Evolutionary conservation across 35 echinoderm and acorn worm genomes (phyloP).

Genomic region (Hemicentrotus pulcherrimus): DNA sequence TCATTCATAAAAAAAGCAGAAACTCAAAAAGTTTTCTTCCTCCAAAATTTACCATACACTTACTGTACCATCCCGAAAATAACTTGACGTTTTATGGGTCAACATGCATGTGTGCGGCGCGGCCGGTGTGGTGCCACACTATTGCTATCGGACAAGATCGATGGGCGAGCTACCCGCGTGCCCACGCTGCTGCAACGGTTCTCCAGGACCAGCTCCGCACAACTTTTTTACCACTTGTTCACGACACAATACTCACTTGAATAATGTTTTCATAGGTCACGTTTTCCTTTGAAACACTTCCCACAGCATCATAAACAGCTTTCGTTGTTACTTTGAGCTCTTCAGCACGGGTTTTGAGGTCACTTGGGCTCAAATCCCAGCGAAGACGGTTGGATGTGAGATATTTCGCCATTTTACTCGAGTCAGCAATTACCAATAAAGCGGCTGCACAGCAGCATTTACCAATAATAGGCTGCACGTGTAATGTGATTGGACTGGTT

Average conservation of each 20-base stretch:
- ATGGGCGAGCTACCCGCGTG: not conserved
- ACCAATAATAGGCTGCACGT: no score
- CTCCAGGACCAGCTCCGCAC: not conserved
- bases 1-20: no score
- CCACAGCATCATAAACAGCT: conserved; percentile 89
- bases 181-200: not conserved
- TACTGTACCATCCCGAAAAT: no score
- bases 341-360: conserved; percentile 72
- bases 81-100: no score
- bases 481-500: no score
- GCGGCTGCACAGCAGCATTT: no score
- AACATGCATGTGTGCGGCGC: no score
- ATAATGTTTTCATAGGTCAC: conserved; percentile 72
- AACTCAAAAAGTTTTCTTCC: no score
- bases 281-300: conserved; percentile 67
- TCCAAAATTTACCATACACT: no score
- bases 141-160: no score
- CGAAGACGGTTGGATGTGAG: conserved; percentile 63
- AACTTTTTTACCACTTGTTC: not conserved
- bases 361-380: conserved; percentile 87
- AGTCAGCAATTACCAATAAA: not conserved
- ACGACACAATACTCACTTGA: conserved; percentile 60
- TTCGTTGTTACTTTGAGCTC: conserved; percentile 64
- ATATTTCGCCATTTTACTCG: conserved; percentile 32
- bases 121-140: no score